Conservation (phyloP, 1,140 invertebrate species). For the Zaprionus capensis region DNA sequence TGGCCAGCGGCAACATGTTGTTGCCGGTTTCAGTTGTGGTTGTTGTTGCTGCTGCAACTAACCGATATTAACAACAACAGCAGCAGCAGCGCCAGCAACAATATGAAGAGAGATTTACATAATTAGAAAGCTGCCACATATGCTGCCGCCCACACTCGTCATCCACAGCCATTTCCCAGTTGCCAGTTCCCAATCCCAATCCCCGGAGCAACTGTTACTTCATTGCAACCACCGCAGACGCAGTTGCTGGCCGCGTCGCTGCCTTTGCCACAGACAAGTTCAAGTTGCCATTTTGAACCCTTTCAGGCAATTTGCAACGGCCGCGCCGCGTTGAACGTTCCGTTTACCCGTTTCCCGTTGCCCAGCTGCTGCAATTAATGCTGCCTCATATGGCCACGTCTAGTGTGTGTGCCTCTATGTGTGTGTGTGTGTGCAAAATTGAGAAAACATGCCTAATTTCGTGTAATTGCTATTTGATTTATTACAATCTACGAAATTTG, state of each 20-base stretch:
- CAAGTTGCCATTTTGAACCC: slow-evolving; percentile 77
- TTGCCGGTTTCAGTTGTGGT: slow-evolving; percentile 30
- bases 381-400: slow-evolving; percentile 46
- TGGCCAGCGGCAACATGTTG: slow-evolving; percentile 49
- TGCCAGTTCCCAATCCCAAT: not conserved
- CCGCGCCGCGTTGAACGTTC: slow-evolving; percentile 7
- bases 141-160: slow-evolving; percentile 53
- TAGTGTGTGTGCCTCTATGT: not conserved
- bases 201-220: slow-evolving; percentile 15
- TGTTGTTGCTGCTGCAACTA: slow-evolving; percentile 18
- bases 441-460: slow-evolving; percentile 84
- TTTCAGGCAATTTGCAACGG: slow-evolving; percentile 73
- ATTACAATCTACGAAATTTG: slow-evolving; percentile 83
- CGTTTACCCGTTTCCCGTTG: slow-evolving; percentile 43
- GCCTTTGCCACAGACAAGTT: slow-evolving; percentile 60
- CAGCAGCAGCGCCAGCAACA: slow-evolving; percentile 15
- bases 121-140: slow-evolving; percentile 79
- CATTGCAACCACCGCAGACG: slow-evolving; percentile 55
- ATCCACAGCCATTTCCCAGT: not conserved
- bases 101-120: slow-evolving; percentile 61
- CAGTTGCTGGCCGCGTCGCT: not conserved
- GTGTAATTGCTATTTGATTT: slow-evolving; percentile 84
- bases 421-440: slow-evolving; percentile 65
- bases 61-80: slow-evolving; percentile 19
- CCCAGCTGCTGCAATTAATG: slow-evolving; percentile 82